These are phyloP conservation scores for Mus spretus DNA, from an alignment of 2,797 vertebrate species.

Conservation along the genomic window DNA sequence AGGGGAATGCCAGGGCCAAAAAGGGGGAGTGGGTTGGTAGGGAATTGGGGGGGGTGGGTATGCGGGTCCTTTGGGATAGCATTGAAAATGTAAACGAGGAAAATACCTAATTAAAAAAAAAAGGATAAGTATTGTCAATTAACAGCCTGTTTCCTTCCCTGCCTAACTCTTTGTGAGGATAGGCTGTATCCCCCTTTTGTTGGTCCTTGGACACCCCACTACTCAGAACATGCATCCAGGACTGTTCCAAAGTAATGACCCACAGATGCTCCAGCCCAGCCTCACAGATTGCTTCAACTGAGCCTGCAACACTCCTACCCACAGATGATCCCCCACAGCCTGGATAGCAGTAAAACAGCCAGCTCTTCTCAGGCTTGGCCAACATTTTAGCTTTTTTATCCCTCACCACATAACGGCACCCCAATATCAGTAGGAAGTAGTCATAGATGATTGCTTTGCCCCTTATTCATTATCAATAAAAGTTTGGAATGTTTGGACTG, in stretches of 20 bases:
- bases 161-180: not conserved
- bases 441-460: not conserved
- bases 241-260: not conserved
- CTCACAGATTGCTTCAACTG: not conserved
- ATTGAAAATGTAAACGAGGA: too few species aligned
- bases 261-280: not conserved
- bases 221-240: not conserved
- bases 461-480: not conserved
- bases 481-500: not conserved
- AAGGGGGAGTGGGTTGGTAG: too few species aligned
- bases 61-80: too few species aligned
- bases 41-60: too few species aligned
- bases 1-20: too few species aligned
- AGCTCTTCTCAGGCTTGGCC: not conserved
- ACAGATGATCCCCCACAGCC: not conserved
- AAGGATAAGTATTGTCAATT: not conserved
- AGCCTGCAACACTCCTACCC: not conserved
- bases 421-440: not conserved
- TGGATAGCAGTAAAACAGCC: not conserved
- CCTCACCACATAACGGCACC: too few species aligned
- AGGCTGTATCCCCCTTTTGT: too few species aligned
- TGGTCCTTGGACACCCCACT: not conserved
- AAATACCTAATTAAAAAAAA: too few species aligned
- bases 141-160: not conserved
- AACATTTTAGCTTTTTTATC: not conserved